A percentile compares a stretch with the other conserved stretches of the same genome.
These are phyloP conservation scores for Papilio helenus DNA, from an alignment of 1,140 invertebrate species.

Conservation along the genomic window DNA sequence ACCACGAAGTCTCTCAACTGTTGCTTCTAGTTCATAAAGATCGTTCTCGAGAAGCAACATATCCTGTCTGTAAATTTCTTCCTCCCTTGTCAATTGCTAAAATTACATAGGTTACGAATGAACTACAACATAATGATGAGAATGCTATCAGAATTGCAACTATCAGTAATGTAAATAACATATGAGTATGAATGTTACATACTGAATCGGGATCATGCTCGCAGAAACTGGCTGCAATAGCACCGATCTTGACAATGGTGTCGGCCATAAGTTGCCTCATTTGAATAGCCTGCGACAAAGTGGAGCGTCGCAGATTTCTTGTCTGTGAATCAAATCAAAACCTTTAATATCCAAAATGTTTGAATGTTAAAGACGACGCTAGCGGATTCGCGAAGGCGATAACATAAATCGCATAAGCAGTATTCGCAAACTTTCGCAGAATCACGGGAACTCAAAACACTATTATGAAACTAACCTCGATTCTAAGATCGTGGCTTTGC, in stretches of 20 bases:
- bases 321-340: constrained; percentile 67
- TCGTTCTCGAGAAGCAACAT: constrained; percentile 96
- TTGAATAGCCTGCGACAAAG: constrained; percentile 94
- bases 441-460: neutral
- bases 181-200: constrained; percentile 40
- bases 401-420: neutral
- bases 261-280: constrained; percentile 96
- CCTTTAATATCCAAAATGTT: constrained; percentile 14
- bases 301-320: constrained; percentile 93
- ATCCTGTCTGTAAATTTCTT: constrained; percentile 95
- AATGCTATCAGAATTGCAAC: neutral
- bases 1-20: constrained; percentile 96
- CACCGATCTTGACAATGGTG: constrained; percentile 92
- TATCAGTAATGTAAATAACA: constrained; percentile 1
- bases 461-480: constrained; percentile 86
- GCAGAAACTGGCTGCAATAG: constrained; percentile 80
- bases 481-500: constrained; percentile 93
- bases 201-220: constrained; percentile 71
- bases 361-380: neutral
- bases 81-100: constrained; percentile 78
- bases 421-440: constrained; percentile 28
- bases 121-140: constrained; percentile 24
- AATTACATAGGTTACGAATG: constrained; percentile 38
- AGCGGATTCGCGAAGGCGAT: constrained; percentile 38
- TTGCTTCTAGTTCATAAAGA: constrained; percentile 95